Evolutionary conservation across 2,113 vertebrate species (phyloP).

Genomic region (Corythornis cristatus): DNA sequence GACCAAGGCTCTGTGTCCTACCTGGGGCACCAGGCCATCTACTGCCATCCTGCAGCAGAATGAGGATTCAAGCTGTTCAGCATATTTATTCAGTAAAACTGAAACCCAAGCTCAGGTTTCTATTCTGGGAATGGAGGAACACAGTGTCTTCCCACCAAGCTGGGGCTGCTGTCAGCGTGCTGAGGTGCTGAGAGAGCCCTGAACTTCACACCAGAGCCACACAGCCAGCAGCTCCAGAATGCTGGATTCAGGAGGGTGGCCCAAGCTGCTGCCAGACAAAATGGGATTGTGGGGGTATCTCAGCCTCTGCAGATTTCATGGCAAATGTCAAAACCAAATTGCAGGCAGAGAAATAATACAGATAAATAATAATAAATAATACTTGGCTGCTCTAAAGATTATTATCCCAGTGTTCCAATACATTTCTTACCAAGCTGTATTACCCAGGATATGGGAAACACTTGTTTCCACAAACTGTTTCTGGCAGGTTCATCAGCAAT

Average conservation of each 20-base stretch:
- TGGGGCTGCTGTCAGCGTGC: neutral
- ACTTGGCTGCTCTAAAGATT: neutral
- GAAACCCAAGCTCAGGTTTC: neutral
- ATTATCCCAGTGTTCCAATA: neutral
- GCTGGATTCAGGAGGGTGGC: rapidly evolving
- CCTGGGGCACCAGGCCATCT: neutral
- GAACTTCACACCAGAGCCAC: neutral
- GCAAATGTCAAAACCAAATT: neutral
- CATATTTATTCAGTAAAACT: neutral
- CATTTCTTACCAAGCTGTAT: neutral
- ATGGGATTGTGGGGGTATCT: neutral
- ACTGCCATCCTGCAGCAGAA: neutral
- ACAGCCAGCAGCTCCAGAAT: neutral
- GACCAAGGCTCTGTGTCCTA: neutral
- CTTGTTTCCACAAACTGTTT: neutral
- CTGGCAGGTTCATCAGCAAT: neutral
- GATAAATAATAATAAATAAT: too few relatives aligned
- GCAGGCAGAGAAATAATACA: neutral
- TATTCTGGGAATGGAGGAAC: neutral
- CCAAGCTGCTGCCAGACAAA: neutral
- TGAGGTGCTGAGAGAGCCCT: neutral
- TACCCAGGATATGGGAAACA: neutral
- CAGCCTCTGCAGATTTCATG: neutral
- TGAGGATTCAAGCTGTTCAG: neutral
- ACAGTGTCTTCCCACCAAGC: neutral